phyloP scores from a whole-genome alignment of 1,140 invertebrate species.

The Eupeodes corollae region DNA sequence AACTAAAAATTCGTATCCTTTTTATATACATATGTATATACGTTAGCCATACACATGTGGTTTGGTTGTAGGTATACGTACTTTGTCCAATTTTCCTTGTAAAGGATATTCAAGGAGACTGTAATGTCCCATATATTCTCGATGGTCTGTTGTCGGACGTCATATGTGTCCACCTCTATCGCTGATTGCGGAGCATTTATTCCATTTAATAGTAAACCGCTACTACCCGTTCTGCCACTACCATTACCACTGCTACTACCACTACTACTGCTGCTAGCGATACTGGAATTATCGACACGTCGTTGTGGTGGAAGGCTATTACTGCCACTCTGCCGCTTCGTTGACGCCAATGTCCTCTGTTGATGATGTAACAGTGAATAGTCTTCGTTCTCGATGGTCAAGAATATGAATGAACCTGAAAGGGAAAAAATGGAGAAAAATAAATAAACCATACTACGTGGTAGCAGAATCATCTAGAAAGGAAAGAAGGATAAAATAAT shows the following conservation, averaged over 20 bases:
- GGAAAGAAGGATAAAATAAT: too few relatives aligned
- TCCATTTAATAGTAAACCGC: constrained; percentile 5
- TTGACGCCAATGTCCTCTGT: constrained; percentile 52
- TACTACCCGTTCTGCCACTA: constrained; percentile 7
- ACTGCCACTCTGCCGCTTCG: constrained; percentile 37
- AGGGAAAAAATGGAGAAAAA: constrained; percentile 7
- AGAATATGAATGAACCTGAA: constrained; percentile 77
- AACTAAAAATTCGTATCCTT: neutral
- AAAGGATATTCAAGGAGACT: constrained; percentile 82
- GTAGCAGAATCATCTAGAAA: too few relatives aligned
- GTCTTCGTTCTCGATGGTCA: constrained; percentile 72
- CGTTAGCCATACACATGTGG: neutral
- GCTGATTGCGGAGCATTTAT: constrained; percentile 36
- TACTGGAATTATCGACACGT: constrained; percentile 4
- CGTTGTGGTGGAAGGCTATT: constrained; percentile 8
- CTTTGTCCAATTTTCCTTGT: constrained; percentile 89
- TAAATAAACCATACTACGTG: too few relatives aligned
- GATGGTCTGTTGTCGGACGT: constrained; percentile 62
- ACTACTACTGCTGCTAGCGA: constrained; percentile 18
- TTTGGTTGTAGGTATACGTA: constrained; percentile 11
- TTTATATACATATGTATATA: neutral
- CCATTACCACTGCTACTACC: constrained; percentile 3
- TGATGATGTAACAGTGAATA: constrained; percentile 52
- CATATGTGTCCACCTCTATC: constrained; percentile 39
- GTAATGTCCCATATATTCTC: constrained; percentile 93